Evolutionary conservation across 2,113 vertebrate genomes (phyloP).

Genomic region (Nannobrachium achirus): DNA sequence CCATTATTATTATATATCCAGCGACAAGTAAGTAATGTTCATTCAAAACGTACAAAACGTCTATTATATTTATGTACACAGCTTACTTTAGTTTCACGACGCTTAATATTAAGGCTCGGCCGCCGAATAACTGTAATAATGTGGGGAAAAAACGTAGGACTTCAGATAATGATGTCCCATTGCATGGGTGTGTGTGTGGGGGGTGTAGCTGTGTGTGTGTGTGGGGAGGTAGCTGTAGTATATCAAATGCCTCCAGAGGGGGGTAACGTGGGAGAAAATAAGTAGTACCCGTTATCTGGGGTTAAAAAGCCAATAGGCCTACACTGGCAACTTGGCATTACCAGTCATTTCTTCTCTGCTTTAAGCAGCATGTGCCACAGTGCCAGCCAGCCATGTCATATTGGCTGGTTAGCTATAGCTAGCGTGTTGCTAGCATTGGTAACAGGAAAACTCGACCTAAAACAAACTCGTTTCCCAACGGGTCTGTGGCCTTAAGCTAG

Average conservation of each 20-base stretch:
- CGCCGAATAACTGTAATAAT: background rate
- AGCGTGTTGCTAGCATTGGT: too few species aligned
- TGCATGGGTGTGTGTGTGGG: constrained; percentile 4
- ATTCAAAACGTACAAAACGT: background rate
- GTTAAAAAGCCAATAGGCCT: too few species aligned
- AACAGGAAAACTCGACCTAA: too few species aligned
- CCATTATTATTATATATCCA: background rate
- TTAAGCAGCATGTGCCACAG: background rate
- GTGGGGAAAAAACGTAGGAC: constrained; percentile 7
- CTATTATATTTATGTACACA: background rate
- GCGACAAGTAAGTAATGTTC: constrained; percentile 49
- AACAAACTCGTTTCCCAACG: too few species aligned
- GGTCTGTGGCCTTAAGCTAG: too few species aligned
- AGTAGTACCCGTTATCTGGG: constrained; percentile 11
- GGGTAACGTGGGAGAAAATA: constrained; percentile 41
- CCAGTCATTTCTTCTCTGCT: too few species aligned
- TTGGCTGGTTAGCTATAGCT: constrained; percentile 25
- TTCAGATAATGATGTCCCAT: constrained; percentile 1
- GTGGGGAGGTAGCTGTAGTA: constrained; percentile 23
- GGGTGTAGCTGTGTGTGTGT: constrained; percentile 19
- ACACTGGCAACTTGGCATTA: too few species aligned
- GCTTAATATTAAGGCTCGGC: background rate
- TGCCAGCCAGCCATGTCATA: too few species aligned
- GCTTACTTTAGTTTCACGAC: background rate
- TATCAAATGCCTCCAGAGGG: constrained; percentile 66